Conservation (phyloP, 2,797 vertebrate genomes). For the Tiaroga cobitis region DNA sequence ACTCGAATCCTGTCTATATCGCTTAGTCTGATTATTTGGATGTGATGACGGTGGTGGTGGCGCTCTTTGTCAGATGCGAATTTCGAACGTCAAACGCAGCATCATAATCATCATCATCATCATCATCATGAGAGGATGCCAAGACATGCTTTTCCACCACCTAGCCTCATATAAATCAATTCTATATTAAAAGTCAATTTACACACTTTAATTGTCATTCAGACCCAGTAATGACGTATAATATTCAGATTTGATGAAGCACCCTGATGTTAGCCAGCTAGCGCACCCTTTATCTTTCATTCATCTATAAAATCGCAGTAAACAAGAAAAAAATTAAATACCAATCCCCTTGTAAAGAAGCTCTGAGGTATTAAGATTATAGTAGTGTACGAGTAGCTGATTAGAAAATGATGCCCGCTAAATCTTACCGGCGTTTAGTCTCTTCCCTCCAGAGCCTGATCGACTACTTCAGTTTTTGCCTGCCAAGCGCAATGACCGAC, state of each 20-base stretch:
- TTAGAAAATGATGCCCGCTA: constrained; percentile 55
- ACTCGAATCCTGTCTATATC: background rate
- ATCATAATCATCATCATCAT: constrained; percentile 16
- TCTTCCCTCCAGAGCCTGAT: constrained; percentile 67
- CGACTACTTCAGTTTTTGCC: background rate
- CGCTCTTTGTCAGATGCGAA: background rate
- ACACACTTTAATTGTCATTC: background rate
- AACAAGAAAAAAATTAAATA: background rate
- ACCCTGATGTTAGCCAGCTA: background rate
- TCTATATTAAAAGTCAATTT: background rate
- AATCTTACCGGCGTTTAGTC: constrained; percentile 28
- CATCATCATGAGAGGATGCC: constrained; percentile 12
- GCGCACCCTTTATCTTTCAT: background rate
- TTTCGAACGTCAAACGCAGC: constrained; percentile 27
- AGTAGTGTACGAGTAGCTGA: background rate
- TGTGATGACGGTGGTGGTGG: too few species aligned
- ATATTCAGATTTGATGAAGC: background rate
- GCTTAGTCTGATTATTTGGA: background rate
- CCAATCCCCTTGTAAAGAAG: background rate
- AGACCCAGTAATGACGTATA: background rate
- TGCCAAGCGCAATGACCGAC: constrained; percentile 72
- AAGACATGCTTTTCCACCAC: background rate
- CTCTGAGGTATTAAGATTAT: constrained; percentile 56
- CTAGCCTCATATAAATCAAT: background rate
- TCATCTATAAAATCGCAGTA: background rate